Percentiles rank a stretch among this genome's conserved stretches.
phyloP scores from a whole-genome alignment of 2,113 vertebrate genomes.

The Fregetta grallaria region DNA sequence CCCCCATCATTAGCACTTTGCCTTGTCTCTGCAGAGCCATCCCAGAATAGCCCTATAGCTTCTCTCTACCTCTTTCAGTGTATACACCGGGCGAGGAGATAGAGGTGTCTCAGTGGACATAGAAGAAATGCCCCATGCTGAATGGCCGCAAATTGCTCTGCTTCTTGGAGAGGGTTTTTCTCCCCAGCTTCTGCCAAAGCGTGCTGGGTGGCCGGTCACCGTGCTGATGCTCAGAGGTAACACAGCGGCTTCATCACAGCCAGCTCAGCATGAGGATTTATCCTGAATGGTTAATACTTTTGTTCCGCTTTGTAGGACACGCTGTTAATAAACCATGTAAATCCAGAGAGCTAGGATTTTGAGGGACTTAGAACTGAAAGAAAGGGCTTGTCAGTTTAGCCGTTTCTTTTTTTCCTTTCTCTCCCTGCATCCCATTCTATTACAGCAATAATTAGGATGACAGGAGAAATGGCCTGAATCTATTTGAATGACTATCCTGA shows the following conservation, averaged over 20 bases:
- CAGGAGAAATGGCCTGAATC: not conserved
- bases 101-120: not conserved
- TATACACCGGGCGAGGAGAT: accelerated
- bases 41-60: not conserved
- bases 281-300: not conserved
- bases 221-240: not conserved
- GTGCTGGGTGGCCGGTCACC: not conserved
- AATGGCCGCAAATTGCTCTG: not conserved
- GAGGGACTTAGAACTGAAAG: not conserved
- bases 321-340: slow-evolving; percentile 32
- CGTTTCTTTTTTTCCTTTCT: not conserved
- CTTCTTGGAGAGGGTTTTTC: not conserved
- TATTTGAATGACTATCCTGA: not conserved
- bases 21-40: not conserved
- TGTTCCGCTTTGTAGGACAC: not conserved
- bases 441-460: not conserved
- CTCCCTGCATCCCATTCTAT: not conserved
- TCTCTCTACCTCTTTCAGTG: not conserved
- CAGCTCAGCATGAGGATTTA: not conserved
- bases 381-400: slow-evolving; percentile 15
- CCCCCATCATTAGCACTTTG: too few species aligned
- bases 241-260: not conserved
- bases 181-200: not conserved
- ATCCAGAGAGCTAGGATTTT: slow-evolving; percentile 32
- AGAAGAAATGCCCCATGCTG: not conserved